A percentile compares a stretch with the other conserved stretches of the same genome.
These are phyloP conservation scores for Ophion obscuratus DNA, from an alignment of 2,888 invertebrate species.

Conservation along the genomic window DNA sequence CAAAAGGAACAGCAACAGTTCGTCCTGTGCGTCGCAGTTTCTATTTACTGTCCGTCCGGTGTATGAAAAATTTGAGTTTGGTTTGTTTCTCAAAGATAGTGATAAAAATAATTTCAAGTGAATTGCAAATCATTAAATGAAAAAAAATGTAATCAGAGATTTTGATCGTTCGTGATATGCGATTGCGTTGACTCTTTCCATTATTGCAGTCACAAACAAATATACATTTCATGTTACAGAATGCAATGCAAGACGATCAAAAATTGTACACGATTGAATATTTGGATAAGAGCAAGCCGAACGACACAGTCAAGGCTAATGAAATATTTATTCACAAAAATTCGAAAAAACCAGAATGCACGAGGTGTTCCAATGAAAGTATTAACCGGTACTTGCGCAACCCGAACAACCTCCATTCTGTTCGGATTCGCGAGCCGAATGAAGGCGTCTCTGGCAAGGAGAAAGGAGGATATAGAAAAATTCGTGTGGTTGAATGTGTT, in stretches of 20 bases:
- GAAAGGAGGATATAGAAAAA: not conserved
- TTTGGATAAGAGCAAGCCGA: not conserved
- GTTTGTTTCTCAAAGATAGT: too few relatives aligned
- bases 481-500: not conserved
- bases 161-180: too few relatives aligned
- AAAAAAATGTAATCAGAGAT: too few relatives aligned
- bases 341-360: not conserved
- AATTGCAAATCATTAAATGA: too few relatives aligned
- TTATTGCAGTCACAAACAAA: not conserved
- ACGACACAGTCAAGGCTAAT: not conserved
- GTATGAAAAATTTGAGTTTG: too few relatives aligned
- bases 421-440: slow-evolving; percentile 1
- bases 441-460: not conserved
- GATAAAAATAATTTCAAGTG: too few relatives aligned
- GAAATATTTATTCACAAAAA: not conserved
- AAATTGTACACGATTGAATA: not conserved
- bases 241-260: not conserved
- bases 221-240: not conserved
- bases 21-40: too few relatives aligned
- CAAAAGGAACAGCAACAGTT: too few relatives aligned
- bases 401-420: not conserved
- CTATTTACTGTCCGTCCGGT: too few relatives aligned
- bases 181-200: not conserved
- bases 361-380: slow-evolving; percentile 3
- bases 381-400: not conserved